Evolutionary conservation across 2,888 invertebrate genomes (phyloP), one percentile per base, ranked within the genome.

Genomic region (Drosophila ustulata): DNA sequence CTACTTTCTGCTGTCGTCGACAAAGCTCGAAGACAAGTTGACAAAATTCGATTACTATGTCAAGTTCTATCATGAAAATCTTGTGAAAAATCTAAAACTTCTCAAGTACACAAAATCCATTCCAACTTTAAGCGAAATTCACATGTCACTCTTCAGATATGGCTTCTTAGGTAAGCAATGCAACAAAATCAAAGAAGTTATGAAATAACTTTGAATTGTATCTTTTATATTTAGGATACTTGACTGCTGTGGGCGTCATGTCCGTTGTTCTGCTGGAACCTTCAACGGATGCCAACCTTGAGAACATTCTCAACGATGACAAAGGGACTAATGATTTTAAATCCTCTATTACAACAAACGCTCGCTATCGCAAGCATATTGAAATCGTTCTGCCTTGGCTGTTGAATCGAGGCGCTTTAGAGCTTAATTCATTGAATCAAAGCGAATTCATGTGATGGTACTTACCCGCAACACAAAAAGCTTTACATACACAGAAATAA

Each of bases 21-120:
- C 91, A 0, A 75, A 57, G 5, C 67, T 88, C 13, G 89, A 91
- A 9, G 72, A 89, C 4, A 92, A 91, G 59, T 7, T 91, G 3
- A 49, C 68, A 3, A 72, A 90, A n/a, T 92, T 92, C 49, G 92
- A 92, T 52, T 83, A 89, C 32, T 90, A 90, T 13, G 50, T 92
- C 2, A 80, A 88, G 45, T 82, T 76, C 30, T 92, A 92, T 63
- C 82, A 91, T 47, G 84, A 90, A 0, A 75, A 86, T 23, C 67
- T 92, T 11, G 68, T 78, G 0, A 66, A 84, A 11, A 82, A 89
- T 52, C 66, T 92, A 0, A 78, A 80, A 25, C 26, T 86, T 0
- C 65, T 92, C 0, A 88, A 87, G 4, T 92, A 90, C 61, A 41
- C 76, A 0, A 90, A 87, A 51, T n/a, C 72, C n/a, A 13, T 89